A percentile compares a stretch with the other conserved stretches of the same genome.
These are phyloP conservation scores for Eulimnadia texana DNA, from an alignment of 1,140 invertebrate genomes.

Conservation along the genomic window DNA sequence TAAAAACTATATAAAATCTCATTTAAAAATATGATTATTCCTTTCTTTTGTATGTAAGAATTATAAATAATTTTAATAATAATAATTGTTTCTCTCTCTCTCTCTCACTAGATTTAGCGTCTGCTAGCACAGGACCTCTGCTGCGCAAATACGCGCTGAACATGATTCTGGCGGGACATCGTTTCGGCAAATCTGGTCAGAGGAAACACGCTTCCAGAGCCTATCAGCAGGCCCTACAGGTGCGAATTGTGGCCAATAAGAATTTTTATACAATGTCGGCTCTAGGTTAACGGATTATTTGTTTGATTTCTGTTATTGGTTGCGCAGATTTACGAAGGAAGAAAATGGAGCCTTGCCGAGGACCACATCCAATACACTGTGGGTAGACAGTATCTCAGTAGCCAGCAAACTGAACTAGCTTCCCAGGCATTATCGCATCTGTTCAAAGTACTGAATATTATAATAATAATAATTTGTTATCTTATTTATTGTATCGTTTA, in stretches of 20 bases:
- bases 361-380: constrained; percentile 92
- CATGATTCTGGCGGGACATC: constrained; percentile 83
- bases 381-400: constrained; percentile 65
- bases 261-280: neutral
- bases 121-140: constrained; percentile 48
- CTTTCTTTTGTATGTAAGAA: no score
- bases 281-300: no score
- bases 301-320: constrained; percentile 10
- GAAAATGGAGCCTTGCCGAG: constrained; percentile 77
- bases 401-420: constrained; percentile 58
- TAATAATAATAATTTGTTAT: no score
- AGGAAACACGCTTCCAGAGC: constrained; percentile 76
- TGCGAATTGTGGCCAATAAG: no score
- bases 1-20: no score
- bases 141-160: constrained; percentile 94
- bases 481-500: no score
- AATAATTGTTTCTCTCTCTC: no score
- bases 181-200: constrained; percentile 77
- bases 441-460: constrained; percentile 49
- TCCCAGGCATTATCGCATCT: constrained; percentile 62
- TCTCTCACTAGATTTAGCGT: neutral
- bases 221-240: constrained; percentile 82
- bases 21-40: no score
- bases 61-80: no score
- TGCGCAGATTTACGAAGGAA: constrained; percentile 54